Base-by-base conservation (phyloP, 64 coral and sea anemone genomes). In the Pachyseris speciosa region DNA sequence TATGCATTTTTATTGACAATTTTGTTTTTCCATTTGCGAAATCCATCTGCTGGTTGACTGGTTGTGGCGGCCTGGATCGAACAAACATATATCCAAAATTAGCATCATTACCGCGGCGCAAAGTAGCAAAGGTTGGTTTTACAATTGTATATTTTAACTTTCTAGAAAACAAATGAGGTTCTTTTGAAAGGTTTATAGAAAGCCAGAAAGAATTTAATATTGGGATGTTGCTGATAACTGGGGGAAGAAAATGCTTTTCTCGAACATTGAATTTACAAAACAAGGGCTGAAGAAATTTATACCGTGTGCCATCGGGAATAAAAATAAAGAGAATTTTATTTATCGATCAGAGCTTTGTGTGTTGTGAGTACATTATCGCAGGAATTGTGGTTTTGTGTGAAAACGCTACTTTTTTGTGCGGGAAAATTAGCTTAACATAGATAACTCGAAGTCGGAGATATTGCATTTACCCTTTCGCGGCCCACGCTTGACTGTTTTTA, bases 291-390 rank as follows among this genome's bases (percentile, higher is more conserved):
- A 81, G 38, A 36, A 71, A 61, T 60, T 60, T 24, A 27, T 63
- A 81, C 16, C 75, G 57, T 38, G 51, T 61, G 77, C n/a, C 48
- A 81, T 61, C 53, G 49, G 13, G 55, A 81, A 61, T 52, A 26
- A 53, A 39, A 81, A 81, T 81, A 81, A 81, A 81, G 29, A 61
- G 34, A 40, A 61, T 26, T 81, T 51, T 81, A 81, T 81, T 81
- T 57, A 81, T 40, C 52, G 20, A 81, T 58, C 34, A 40, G 34
- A 38, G 51, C 48, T 81, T 33, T 60, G 38, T 39, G 51, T 81
- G 17, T 61, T 81, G 37, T 59, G 31, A 39, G 17, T 38, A 24
- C 34, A 31, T n/a, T n/a, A 81, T 26, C 37, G 77, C 17, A 81
- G 9, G 53, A 81, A 61, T 61, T 81, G 77, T 36, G 77, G 77